phyloP scores from a whole-genome alignment of 92 coral and sea anemone genomes.

The Porites divaricata region DNA sequence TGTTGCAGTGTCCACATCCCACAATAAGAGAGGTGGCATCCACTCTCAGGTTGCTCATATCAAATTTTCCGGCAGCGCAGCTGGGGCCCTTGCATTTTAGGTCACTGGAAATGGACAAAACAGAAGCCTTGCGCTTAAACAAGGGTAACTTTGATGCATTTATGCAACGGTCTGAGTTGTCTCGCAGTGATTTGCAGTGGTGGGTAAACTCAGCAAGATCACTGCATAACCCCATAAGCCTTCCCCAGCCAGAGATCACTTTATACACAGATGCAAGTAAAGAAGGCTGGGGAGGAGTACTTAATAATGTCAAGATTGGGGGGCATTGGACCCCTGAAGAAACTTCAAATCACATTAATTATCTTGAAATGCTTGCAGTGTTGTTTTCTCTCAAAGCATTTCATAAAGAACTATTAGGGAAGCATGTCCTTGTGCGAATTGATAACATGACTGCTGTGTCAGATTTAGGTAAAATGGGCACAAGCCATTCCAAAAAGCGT shows the following conservation, averaged over 20 bases:
- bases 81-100: slow-evolving; percentile 55
- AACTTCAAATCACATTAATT: slow-evolving; percentile 29
- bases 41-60: slow-evolving; percentile 38
- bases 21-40: slow-evolving; percentile 49
- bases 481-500: too few species aligned
- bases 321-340: slow-evolving; percentile 52
- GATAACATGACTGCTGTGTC: too few species aligned
- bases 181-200: slow-evolving; percentile 45
- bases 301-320: slow-evolving; percentile 15
- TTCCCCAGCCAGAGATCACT: slow-evolving; percentile 20
- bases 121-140: slow-evolving; percentile 26
- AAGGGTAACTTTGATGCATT: slow-evolving; percentile 43
- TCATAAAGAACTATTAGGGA: background rate
- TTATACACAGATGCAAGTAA: slow-evolving; percentile 47
- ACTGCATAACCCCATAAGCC: slow-evolving; percentile 33
- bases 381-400: slow-evolving; percentile 39
- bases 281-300: slow-evolving; percentile 49
- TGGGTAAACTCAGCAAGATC: slow-evolving; percentile 31
- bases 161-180: slow-evolving; percentile 51
- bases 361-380: slow-evolving; percentile 35
- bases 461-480: too few species aligned
- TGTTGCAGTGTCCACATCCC: slow-evolving; percentile 3
- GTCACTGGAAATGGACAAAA: slow-evolving; percentile 50
- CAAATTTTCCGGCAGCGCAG: slow-evolving; percentile 51
- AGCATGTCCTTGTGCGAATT: too few species aligned